These are phyloP conservation scores for Digitonthophagus gazella DNA, from an alignment of 2,888 invertebrate species.

Conservation along the genomic window DNA sequence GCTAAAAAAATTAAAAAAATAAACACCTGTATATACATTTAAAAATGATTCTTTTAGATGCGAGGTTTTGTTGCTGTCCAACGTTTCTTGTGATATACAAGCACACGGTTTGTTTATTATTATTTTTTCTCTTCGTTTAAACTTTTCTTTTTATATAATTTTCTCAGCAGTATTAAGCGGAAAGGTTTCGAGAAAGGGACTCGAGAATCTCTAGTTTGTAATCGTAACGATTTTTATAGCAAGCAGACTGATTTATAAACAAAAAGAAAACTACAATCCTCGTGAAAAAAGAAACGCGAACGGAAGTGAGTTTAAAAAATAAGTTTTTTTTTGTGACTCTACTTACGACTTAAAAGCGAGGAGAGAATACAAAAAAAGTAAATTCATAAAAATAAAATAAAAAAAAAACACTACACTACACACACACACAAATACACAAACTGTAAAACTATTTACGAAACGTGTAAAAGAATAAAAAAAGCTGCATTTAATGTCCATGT, in stretches of 20 bases:
- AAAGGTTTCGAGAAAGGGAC: conserved; percentile 22
- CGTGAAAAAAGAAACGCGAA: conserved; percentile 33
- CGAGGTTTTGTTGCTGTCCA: conserved; percentile 34
- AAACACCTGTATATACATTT: conserved; percentile 32
- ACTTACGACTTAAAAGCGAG: conserved; percentile 31
- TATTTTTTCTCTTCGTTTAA: not conserved
- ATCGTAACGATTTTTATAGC: conserved; percentile 25
- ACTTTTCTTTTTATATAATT: conserved; percentile 3
- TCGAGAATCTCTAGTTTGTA: conserved; percentile 34
- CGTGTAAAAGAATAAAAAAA: conserved; percentile 34
- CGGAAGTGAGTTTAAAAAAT: conserved; percentile 30
- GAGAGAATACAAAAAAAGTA: conserved; percentile 22
- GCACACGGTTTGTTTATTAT: conserved; percentile 34
- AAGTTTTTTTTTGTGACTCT: conserved; percentile 37
- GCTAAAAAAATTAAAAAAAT: conserved; percentile 23
- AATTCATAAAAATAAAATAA: not conserved
- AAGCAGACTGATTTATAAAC: conserved; percentile 31
- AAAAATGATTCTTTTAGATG: conserved; percentile 33
- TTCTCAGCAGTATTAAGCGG: conserved; percentile 35
- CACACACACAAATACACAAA: conserved; percentile 31
- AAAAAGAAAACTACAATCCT: conserved; percentile 32
- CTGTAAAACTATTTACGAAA: conserved; percentile 39
- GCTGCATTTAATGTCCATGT: conserved; percentile 37
- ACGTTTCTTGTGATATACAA: conserved; percentile 36
- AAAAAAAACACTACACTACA: not conserved